Percentiles rank a stretch among this genome's conserved stretches.
Conservation (phyloP, 2,888 invertebrate genomes). For the Stenodera caucasica region DNA sequence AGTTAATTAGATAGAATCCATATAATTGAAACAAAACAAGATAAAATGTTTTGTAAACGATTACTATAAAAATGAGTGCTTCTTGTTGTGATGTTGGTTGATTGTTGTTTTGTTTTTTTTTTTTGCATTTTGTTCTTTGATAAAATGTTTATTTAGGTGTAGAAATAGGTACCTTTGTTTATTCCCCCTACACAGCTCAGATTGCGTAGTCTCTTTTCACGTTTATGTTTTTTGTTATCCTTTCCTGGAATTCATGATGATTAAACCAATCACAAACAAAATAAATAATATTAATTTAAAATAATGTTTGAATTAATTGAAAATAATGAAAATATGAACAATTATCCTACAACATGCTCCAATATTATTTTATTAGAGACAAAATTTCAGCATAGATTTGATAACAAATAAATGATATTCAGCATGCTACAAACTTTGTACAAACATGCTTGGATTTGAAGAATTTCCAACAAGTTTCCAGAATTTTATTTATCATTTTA, state of each 20-base stretch:
- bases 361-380: constrained; percentile 8
- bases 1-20: neutral
- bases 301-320: neutral
- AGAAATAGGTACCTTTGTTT: constrained; percentile 57
- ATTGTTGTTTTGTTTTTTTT: neutral
- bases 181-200: constrained; percentile 65
- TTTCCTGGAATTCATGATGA: constrained; percentile 51
- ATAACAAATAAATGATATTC: neutral
- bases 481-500: neutral
- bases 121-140: neutral
- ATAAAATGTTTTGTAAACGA: neutral
- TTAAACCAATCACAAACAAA: constrained; percentile 28
- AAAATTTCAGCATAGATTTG: neutral
- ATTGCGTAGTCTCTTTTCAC: constrained; percentile 64
- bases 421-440: constrained; percentile 9
- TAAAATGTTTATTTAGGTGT: neutral
- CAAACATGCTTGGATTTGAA: neutral
- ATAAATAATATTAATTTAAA: neutral
- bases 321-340: neutral
- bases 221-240: constrained; percentile 57
- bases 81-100: neutral
- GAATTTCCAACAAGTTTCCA: neutral
- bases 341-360: constrained; percentile 8
- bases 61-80: neutral
- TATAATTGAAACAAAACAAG: neutral